phyloP scores from a whole-genome alignment of 2,888 invertebrate genomes.

The Lepeophtheirus nordmannii region DNA sequence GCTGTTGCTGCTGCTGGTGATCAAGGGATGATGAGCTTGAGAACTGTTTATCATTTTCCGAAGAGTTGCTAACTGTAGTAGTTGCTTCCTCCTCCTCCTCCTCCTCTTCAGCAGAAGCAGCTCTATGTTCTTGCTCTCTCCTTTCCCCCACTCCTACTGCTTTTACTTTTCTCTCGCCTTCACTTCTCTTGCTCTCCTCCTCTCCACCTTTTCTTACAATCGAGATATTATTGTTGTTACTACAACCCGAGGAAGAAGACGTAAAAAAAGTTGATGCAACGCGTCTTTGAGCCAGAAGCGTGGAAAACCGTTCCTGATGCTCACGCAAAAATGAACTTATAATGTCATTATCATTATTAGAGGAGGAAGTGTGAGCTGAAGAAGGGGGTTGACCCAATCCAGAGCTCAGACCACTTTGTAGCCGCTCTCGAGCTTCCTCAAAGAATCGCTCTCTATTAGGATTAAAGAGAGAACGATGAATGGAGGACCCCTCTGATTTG shows the following conservation, averaged over 20 bases:
- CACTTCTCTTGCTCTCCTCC: background rate
- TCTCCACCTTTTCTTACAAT: no score
- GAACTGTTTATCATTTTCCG: background rate
- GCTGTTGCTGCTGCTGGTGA: no score
- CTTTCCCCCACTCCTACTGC: background rate
- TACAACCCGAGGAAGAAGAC: background rate
- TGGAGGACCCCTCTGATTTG: conserved; percentile 10
- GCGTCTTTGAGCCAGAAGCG: background rate
- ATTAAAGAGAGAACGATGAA: background rate
- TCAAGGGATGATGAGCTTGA: background rate
- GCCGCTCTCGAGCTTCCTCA: conserved; percentile 10
- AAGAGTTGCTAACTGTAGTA: background rate
- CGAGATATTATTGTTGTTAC: no score
- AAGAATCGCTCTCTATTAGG: conserved; percentile 5
- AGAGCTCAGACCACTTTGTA: background rate
- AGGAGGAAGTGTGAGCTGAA: background rate
- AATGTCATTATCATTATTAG: background rate
- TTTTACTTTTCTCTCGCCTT: background rate
- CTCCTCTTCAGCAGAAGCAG: background rate
- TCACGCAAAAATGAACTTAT: conserved; percentile 11
- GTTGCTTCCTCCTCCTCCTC: background rate
- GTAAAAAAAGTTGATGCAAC: background rate
- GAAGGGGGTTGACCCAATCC: background rate
- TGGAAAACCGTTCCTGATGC: conserved; percentile 15
- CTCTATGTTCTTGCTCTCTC: no score